Base-by-base conservation (phyloP, 2,797 vertebrate species). In the Acanthopagrus latus region DNA sequence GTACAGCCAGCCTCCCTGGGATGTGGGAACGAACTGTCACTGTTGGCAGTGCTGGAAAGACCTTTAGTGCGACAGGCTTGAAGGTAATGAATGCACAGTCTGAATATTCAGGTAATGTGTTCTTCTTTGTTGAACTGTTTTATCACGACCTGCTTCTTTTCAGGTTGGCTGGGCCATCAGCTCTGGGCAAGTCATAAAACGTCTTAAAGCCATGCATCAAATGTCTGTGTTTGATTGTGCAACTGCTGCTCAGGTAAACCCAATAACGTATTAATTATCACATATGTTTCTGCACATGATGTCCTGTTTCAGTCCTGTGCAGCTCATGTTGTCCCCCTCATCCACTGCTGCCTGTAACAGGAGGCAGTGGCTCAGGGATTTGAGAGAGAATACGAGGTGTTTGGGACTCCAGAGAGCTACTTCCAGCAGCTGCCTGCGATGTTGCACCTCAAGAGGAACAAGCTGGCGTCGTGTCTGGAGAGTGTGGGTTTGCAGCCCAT, bases 11-110 rank as follows among this genome's bases (percentile, higher is more conserved):
- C 83, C 95, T 99, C 63, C 96, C 93, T 12, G 97, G 97, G 57
- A 99, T 99, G 98, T 99, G 98, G 98, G 97, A 97, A n/a, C 95
- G 97, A 60, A 99, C 98, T 0, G 62, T 99, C 76, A 97, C 89
- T 18, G 71, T 99, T 0, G 95, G 98, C 23, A 99, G 98, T 0
- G 97, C 94, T 17, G 98, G 98, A 64, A 99, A 99, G 91, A 96
- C 95, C 27, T 99, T 99, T 59, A 97, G 97, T 55, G 96, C 89
- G 52, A 99, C 98, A 0, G 98, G 98, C 73, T 99, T 96, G 98
- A 99, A 99, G 97, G 98, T 98, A 81, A 93, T 23, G 2, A 81
- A 93, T 23, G 2, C 21, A 11, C 65, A 50, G 5, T 48, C 38
- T 12, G 20, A 59, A 17, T 20, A 27, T 54, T 29, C 44, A 46